Base-by-base conservation (phyloP, 2,797 vertebrate species). In the Philypnodon macrostomus region DNA sequence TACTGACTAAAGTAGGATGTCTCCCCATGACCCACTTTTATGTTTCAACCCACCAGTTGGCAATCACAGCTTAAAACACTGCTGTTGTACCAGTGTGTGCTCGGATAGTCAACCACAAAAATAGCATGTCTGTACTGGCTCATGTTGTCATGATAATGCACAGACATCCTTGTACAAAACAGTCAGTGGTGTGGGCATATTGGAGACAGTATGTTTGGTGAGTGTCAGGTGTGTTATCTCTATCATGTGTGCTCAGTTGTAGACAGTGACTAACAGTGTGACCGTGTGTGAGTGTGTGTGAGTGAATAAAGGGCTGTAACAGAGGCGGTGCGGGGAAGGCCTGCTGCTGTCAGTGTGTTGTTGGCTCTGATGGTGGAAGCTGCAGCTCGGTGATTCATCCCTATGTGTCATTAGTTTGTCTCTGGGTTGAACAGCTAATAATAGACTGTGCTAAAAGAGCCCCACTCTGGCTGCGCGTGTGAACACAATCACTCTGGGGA, bases 371-470 rank as follows among this genome's bases (percentile, higher is more conserved):
- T 57, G 66, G 75, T 81, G 62, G 73, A 77, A 75, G 81, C 85
- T 75, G 77, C 73, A 52, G 59, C 60, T 57, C 58, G 77, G 83
- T 86, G 85, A 88, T 86, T 89, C 81, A 87, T 87, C 79, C 76
- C 55, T 87, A 80, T 76, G 70, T 90, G 87, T 89, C 88, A 90
- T 90, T 90, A 87, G 87, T 88, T 86, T 91, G 89, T 91, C 87
- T 89, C 88, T 84, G 85, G 88, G 87, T 79, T 89, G 87, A 87
- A 88, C 72, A 85, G 87, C 90, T 91, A 91, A 91, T 90, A 90
- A 90, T 89, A 90, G 88, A 84, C 74, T 63, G 65, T 66, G 75
- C 73, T 50, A 76, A 79, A 84, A 69, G 75, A 82, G 87, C 75
- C 85, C n/a, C 86, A 85, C 83, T 85, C 61, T 77, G 68, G 60